These are phyloP conservation scores for Hippoglossus hippoglossus DNA, from an alignment of 2,797 vertebrate species.

Conservation along the genomic window DNA sequence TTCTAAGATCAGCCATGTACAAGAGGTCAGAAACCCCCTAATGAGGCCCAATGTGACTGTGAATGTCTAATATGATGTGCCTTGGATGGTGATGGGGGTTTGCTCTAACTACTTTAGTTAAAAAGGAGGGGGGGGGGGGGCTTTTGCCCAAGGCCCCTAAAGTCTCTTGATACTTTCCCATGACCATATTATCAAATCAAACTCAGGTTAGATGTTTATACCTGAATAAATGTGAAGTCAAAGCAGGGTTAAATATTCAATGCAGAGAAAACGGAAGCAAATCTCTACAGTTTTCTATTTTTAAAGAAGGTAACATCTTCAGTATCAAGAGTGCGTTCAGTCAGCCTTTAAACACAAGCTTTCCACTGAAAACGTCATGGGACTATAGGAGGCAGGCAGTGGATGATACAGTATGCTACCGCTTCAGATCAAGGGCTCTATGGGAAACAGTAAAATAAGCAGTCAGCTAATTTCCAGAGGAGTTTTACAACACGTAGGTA, in stretches of 20 bases:
- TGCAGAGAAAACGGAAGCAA: neutral
- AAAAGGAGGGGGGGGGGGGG: no score
- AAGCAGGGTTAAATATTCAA: neutral
- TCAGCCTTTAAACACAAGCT: neutral
- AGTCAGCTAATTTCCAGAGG: conserved; percentile 52
- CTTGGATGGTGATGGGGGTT: no score
- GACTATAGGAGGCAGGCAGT: neutral
- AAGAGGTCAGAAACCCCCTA: no score
- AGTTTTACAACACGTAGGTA: conserved; percentile 46
- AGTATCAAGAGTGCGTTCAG: neutral
- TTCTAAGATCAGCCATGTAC: no score
- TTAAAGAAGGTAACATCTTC: neutral
- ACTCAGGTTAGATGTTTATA: neutral
- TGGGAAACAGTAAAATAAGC: conserved; percentile 39
- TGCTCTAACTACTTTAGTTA: no score
- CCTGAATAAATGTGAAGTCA: neutral
- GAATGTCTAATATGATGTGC: no score
- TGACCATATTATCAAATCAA: neutral
- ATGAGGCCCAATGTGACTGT: no score
- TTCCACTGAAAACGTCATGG: conserved; percentile 8
- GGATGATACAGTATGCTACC: conserved; percentile 17
- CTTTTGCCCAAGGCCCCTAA: no score
- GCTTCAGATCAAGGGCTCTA: conserved; percentile 11
- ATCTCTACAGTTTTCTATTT: neutral
- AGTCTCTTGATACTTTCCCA: no score